Evolutionary conservation across 2,888 invertebrate genomes (phyloP).

Genomic region (Ypsolopha scabrella): DNA sequence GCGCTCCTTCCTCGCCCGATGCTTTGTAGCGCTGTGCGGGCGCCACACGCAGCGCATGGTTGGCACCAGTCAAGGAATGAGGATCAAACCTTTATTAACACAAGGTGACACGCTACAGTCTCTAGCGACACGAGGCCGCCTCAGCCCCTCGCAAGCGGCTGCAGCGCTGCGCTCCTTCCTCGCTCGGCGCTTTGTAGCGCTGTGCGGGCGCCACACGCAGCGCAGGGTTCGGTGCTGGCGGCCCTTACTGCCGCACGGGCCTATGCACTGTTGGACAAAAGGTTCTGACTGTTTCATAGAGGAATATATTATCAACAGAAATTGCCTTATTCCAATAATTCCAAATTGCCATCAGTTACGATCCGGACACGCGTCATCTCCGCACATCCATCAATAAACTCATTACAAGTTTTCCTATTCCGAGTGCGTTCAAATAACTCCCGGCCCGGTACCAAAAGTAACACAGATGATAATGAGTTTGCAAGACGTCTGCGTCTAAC

Average conservation of each 20-base stretch:
- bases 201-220: constrained; percentile 92
- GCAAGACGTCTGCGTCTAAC: no score
- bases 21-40: constrained; percentile 78
- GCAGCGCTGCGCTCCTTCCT: constrained; percentile 84
- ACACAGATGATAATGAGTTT: no score
- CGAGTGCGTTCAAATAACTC: no score
- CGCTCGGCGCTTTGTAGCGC: constrained; percentile 80
- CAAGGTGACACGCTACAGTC: constrained; percentile 81
- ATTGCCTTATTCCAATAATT: no score
- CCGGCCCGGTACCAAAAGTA: no score
- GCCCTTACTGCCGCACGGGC: constrained; percentile 82
- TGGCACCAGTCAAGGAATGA: neutral
- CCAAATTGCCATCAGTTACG: no score
- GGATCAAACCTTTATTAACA: neutral
- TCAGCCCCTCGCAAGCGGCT: constrained; percentile 83
- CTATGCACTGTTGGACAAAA: constrained; percentile 78
- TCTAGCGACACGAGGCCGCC: constrained; percentile 82
- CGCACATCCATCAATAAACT: no score
- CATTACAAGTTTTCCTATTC: no score
- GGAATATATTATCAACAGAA: no score
- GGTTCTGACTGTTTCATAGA: no score
- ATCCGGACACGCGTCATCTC: no score
- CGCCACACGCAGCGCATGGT: constrained; percentile 95
- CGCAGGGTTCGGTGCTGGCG: constrained; percentile 89
- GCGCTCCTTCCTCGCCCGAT: constrained; percentile 80